Conservation (phyloP, 1,140 invertebrate species). For the Macrotrachela quadricornifera region DNA sequence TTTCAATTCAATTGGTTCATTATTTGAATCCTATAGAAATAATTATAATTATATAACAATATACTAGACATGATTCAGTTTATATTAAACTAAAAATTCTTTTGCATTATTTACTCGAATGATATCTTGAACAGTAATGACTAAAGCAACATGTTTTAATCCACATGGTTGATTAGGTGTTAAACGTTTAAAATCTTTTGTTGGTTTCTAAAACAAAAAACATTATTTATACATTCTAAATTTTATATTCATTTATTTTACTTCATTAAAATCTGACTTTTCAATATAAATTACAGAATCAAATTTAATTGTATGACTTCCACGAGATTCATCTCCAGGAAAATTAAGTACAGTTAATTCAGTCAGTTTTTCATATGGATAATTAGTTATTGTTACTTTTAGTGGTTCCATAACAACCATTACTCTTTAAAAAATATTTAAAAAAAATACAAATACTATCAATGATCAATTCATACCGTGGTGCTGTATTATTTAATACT, state of each 20-base stretch:
- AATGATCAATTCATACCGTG: constrained; percentile 14
- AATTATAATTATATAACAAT: too few relatives aligned
- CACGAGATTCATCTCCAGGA: constrained; percentile 52
- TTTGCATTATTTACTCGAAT: constrained; percentile 16
- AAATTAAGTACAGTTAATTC: constrained; percentile 53
- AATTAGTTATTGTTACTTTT: constrained; percentile 64
- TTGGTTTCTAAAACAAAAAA: constrained; percentile 29
- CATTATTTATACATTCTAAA: too few relatives aligned
- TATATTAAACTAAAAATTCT: too few relatives aligned
- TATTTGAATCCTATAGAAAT: not conserved
- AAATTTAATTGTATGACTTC: constrained; percentile 51
- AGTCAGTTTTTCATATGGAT: constrained; percentile 38
- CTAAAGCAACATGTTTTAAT: constrained; percentile 55
- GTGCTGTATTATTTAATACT: constrained; percentile 65
- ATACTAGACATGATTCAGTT: not conserved
- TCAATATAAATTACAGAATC: constrained; percentile 65
- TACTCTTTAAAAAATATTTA: constrained; percentile 41
- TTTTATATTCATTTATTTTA: constrained; percentile 18
- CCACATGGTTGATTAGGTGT: constrained; percentile 67
- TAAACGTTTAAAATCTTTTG: constrained; percentile 69
- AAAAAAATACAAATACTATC: not conserved
- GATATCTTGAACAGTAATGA: constrained; percentile 7
- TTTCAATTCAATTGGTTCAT: constrained; percentile 37
- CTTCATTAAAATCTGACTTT: constrained; percentile 60
- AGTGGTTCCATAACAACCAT: constrained; percentile 85